phyloP scores from a whole-genome alignment of 2,113 vertebrate genomes.

The Cinclus cinclus region DNA sequence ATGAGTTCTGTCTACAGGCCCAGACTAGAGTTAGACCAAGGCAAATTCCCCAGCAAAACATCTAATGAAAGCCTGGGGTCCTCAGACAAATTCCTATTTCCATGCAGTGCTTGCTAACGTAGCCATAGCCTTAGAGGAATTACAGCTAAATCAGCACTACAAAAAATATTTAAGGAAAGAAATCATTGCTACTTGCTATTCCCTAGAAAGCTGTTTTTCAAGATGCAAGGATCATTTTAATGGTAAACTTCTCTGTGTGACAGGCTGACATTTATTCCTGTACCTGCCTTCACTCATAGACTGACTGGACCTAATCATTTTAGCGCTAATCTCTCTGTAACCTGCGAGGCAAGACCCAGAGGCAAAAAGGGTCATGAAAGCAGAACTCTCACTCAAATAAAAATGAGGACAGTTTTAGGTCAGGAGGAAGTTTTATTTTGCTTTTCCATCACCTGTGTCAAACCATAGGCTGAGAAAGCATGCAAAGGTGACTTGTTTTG shows the following conservation, averaged over 20 bases:
- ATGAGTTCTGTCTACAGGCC: not conserved
- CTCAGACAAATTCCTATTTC: not conserved
- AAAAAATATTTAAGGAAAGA: not conserved
- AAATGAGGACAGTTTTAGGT: not conserved
- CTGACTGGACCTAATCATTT: conserved; percentile 10
- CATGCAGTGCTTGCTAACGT: not conserved
- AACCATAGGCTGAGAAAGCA: not conserved
- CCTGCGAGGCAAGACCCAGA: not conserved
- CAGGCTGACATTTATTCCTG: conserved; percentile 8
- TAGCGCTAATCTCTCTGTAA: not conserved
- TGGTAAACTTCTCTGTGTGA: not conserved
- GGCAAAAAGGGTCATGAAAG: not conserved
- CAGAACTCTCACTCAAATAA: not conserved
- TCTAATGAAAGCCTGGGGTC: not conserved
- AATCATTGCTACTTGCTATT: not conserved
- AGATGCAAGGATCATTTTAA: not conserved
- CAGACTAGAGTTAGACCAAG: not conserved
- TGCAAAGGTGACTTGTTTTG: not conserved
- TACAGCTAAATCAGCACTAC: not conserved
- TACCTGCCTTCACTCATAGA: not conserved
- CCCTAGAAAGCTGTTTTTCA: not conserved
- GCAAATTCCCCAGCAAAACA: not conserved
- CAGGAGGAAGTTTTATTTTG: not conserved
- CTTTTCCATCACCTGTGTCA: not conserved
- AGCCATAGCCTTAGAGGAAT: not conserved